Conservation (phyloP, 2,113 vertebrate genomes). For the Onychostruthus taczanowskii region DNA sequence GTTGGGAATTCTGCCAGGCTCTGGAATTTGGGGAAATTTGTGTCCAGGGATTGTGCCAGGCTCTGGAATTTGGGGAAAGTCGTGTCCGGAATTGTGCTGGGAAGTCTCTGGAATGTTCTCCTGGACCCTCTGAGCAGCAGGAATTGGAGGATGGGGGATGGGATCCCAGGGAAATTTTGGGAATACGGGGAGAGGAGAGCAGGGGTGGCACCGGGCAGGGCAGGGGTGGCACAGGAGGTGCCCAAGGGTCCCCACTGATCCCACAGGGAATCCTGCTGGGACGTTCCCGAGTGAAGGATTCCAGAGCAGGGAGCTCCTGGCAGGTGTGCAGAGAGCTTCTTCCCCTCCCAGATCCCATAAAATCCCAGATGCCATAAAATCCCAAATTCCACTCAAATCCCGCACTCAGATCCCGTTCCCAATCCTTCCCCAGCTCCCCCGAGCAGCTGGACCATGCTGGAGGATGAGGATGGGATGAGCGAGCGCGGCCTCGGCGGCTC, state of each 20-base stretch:
- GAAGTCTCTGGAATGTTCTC: background rate
- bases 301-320: background rate
- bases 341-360: background rate
- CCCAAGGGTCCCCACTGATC: rapidly evolving
- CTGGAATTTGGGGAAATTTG: too few species aligned
- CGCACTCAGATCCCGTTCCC: background rate
- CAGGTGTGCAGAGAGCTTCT: rapidly evolving
- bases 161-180: rapidly evolving
- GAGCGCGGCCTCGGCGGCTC: constrained; percentile 70
- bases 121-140: background rate
- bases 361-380: too few species aligned
- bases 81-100: rapidly evolving
- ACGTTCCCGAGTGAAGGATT: background rate
- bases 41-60: too few species aligned
- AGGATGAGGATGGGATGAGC: constrained; percentile 71
- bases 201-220: too few species aligned
- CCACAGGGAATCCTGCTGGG: rapidly evolving
- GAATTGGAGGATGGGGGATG: rapidly evolving
- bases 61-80: background rate
- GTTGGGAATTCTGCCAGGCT: background rate
- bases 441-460: constrained; percentile 69
- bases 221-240: background rate
- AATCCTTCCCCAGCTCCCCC: background rate
- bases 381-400: background rate
- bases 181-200: background rate